Base-by-base conservation (phyloP, 2,888 invertebrate species). In the Ferdinandea cuprea region DNA sequence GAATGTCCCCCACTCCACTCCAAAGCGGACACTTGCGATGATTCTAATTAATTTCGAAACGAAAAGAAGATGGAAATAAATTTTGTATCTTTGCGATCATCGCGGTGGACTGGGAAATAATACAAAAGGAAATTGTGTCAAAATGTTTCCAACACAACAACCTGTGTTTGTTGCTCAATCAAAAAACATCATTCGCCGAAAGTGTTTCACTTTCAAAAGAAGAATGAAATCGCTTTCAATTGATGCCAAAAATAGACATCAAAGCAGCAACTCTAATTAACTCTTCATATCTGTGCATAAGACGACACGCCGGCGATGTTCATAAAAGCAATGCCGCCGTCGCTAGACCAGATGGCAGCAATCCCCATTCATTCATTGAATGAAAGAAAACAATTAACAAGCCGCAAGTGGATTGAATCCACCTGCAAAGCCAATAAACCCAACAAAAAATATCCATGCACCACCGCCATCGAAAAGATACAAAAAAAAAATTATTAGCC, bases 181-280 rank as follows among this genome's bases (percentile, higher is more conserved):
- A 72, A 71, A 76, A 44, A 25, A 3, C 44, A 61, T 35, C 5
- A 17, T 17, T 13, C 17, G 8, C 40, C 56, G 52, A 48, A 52
- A 68, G 40, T 58, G 40, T 32, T 13, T 30, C 8, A 30, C 30
- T 28, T 15, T 6, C 56, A 13, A 8, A 25, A 30, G 19, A 65
- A 74, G 56, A 74, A 74, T 65, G 66, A 76, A 77, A 81, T 69
- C 52, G 42, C 63, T n/a, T 63, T 63, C 46, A 63, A 76, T 68
- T 52, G 77, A 19, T 63, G 69, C 65, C 66, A 65, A 50, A 78
- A 78, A 78, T 78, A 78, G 66, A 73, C 72, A 63, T 83, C 76
- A 83, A 81, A 81, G 69, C 48, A 42, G 19, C 78, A 15, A 46
- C 13, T 44, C 50, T 68, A 72, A 83, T 83, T 50, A 73, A 83